Base-by-base conservation (phyloP, 2,797 vertebrate genomes). In the Esox masquinongy region DNA sequence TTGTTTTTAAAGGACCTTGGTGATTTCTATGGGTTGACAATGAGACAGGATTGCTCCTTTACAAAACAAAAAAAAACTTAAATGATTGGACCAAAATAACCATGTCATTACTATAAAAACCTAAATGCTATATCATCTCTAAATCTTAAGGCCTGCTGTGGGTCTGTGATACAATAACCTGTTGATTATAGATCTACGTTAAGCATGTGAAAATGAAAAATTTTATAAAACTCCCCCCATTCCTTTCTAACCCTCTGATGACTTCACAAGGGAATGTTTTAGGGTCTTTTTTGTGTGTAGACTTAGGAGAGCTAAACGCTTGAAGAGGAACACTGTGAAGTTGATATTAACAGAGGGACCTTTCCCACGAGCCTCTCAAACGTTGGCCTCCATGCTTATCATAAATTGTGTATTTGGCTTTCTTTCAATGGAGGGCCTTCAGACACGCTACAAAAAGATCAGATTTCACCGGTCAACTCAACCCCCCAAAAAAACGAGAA, bases 291-390 rank as follows among this genome's bases (percentile, higher is more conserved):
- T 61, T 26, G 19, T 11, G 43, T 47, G 6, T 24, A 22, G n/a
- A 24, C 51, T 29, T 8, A 16, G 29, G 4, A 66, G 16, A 6
- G 26, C 26, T 67, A 68, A 39, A 19, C 7, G 16, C 29, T 31
- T 16, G 9, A 47, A 43, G 39, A 47, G 0, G 12, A 69, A 73
- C 34, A 22, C 90, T 84, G 85, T 80, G 80, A 76, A 85, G 80
- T 84, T 76, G 87, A 91, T 91, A 90, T 91, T 53, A 67, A 17
- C n/a, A 22, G 53, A 81, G 86, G 89, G 84, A 80, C 31, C 72
- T 91, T 94, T 94, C 91, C 92, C 91, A 93, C 79, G 79, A 81
- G 89, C 79, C 84, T 82, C 73, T 79, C 80, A 73, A 80, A 87
- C 84, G 70, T 15, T 70, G 74, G 86, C 87, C 85, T 88, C 76